A percentile compares a stretch with the other conserved stretches of the same genome.
These are phyloP conservation scores for Dryobates pubescens DNA, from an alignment of 2,797 vertebrate species.

Conservation along the genomic window DNA sequence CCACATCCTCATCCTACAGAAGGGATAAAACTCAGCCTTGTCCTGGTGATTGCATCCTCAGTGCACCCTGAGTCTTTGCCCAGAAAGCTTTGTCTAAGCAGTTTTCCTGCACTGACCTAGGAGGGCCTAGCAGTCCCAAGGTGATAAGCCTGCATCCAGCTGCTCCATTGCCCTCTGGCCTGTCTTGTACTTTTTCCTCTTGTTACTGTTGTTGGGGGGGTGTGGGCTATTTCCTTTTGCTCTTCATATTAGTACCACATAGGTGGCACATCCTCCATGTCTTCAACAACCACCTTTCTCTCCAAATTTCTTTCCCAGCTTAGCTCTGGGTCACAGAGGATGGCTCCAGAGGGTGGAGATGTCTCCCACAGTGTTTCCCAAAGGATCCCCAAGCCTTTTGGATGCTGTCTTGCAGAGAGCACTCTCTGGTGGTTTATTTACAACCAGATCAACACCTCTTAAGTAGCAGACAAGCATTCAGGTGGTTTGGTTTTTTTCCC, in stretches of 20 bases:
- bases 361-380: not conserved
- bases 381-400: not conserved
- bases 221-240: not conserved
- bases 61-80: not conserved
- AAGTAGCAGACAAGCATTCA: not conserved
- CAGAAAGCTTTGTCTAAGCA: not conserved
- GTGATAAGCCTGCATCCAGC: not conserved
- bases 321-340: not conserved
- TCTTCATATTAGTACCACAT: not conserved
- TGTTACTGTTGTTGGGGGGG: not conserved
- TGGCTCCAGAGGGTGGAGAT: not conserved
- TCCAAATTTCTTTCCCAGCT: not conserved
- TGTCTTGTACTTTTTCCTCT: not conserved
- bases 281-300: not conserved
- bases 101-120: not conserved
- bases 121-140: not conserved
- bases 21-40: not conserved
- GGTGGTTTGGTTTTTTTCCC: accelerated
- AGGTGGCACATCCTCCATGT: not conserved
- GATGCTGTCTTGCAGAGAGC: accelerated
- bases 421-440: not conserved
- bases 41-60: not conserved
- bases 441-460: not conserved
- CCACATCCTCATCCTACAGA: not conserved
- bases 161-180: not conserved